Evolutionary conservation across 2,113 vertebrate genomes (phyloP).

Genomic region (Cryptoleucopteryx plumbea): DNA sequence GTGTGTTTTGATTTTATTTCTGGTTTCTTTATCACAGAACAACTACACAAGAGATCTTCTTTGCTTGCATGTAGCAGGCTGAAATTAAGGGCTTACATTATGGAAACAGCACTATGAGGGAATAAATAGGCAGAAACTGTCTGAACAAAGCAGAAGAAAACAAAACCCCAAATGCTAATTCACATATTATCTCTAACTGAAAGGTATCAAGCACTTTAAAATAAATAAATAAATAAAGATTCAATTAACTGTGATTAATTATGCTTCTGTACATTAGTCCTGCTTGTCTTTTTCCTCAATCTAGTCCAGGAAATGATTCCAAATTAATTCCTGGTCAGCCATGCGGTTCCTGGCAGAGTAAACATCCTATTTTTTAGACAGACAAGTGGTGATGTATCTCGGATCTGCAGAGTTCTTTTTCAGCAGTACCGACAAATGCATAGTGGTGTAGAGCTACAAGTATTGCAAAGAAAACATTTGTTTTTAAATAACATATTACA

Average conservation of each 20-base stretch:
- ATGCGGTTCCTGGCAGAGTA: background rate
- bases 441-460: background rate
- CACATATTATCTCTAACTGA: background rate
- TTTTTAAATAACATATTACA: background rate
- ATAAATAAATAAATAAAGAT: conserved; percentile 38
- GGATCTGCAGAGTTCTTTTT: background rate
- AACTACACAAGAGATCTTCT: background rate
- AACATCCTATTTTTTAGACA: background rate
- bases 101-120: background rate
- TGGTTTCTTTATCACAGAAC: background rate
- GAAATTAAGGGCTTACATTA: background rate
- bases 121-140: background rate
- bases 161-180: background rate
- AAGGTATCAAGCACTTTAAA: background rate
- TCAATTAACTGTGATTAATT: conserved; percentile 48
- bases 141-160: background rate
- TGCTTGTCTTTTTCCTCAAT: conserved; percentile 29
- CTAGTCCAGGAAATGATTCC: conserved; percentile 27
- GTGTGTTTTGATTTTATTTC: background rate
- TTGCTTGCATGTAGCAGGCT: background rate
- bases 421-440: background rate
- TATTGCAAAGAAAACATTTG: background rate
- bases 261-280: background rate
- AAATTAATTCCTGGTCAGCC: conserved; percentile 37
- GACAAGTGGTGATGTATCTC: background rate